A percentile compares a stretch with the other conserved stretches of the same genome.
phyloP scores from a whole-genome alignment of 2,888 invertebrate genomes.

The Morpho helenor region DNA sequence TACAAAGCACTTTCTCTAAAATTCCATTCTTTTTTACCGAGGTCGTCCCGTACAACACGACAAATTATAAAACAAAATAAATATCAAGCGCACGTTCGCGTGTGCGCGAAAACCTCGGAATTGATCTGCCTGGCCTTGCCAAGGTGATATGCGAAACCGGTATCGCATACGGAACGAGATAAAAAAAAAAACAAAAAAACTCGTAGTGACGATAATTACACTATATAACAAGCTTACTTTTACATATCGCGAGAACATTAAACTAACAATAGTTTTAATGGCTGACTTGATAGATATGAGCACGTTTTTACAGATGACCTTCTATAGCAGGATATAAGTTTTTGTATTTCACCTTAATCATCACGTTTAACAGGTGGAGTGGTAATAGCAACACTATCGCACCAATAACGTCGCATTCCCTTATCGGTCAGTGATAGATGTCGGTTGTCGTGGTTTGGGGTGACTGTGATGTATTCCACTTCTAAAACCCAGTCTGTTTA shows the following conservation, averaged over 20 bases:
- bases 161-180: slow-evolving; percentile 23
- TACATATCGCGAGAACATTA: not conserved
- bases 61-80: slow-evolving; percentile 8
- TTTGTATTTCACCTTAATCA: too few relatives aligned
- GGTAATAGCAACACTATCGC: too few relatives aligned
- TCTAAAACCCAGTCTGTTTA: too few relatives aligned
- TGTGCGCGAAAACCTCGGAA: slow-evolving; percentile 27
- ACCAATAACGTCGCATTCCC: too few relatives aligned
- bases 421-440: too few relatives aligned
- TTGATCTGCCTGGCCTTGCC: slow-evolving; percentile 37
- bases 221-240: not conserved
- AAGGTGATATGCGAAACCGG: slow-evolving; percentile 35
- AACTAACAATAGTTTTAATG: not conserved
- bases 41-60: slow-evolving; percentile 1
- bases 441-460: too few relatives aligned
- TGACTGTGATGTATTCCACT: too few relatives aligned
- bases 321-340: too few relatives aligned
- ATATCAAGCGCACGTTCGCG: slow-evolving; percentile 5
- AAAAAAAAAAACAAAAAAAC: slow-evolving; percentile 22
- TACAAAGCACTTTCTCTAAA: too few relatives aligned
- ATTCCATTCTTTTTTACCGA: not conserved
- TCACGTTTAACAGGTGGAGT: too few relatives aligned
- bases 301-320: too few relatives aligned
- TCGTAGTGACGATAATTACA: slow-evolving; percentile 13
- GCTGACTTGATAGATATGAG: too few relatives aligned